Evolutionary conservation across 1,140 invertebrate species (phyloP), one percentile per base, ranked within the genome.

Genomic region (Tyrophagus putrescentiae): DNA sequence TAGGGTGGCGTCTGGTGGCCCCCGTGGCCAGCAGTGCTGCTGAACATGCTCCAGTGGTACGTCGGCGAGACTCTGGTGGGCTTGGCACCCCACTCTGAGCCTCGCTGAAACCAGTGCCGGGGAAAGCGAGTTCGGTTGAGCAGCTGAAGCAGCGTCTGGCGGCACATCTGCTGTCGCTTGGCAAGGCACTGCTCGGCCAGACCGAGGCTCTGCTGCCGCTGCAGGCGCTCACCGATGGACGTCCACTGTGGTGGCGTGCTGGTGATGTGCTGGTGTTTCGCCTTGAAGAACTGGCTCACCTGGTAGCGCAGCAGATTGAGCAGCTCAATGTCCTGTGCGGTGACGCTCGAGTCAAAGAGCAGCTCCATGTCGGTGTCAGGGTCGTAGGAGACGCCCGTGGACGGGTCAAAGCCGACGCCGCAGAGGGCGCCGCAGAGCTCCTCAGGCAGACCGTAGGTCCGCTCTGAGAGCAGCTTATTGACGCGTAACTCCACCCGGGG

Each of bases 301-400:
- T 60, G n/a, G 28, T 60, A 60, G n/a, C 60, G 52, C 23, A 61
- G 1, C 1, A 60, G 7, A 58, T 61, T 61, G 5, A 68, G 64
- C 44, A 61, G n/a, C 27, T 57, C 41, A 9, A 70, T 62, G 60
- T 70, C 69, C 4, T 62, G 59, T 6, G 65, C 25, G 16, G 45
- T 70, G 66, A 73, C 69, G 68, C 18, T 60, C 59, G 39, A 50
- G 64, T 90, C 84, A 67, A 90, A 82, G 41, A 73, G 69, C 4
- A 92, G 70, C 59, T 85, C 80, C 66, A 93, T 77, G 71, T 95
- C 90, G 70, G 91, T 87, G 64, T 88, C 85, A 21, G 79, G 78
- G 70, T 82, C 84, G 23, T 83, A 70, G 18, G 85, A 69, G 23
- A 69, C 61, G 18, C 74, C 71, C 6, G 68, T 77, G 0, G 69